Conservation (phyloP, 2,888 invertebrate genomes). For the Bibio marci region DNA sequence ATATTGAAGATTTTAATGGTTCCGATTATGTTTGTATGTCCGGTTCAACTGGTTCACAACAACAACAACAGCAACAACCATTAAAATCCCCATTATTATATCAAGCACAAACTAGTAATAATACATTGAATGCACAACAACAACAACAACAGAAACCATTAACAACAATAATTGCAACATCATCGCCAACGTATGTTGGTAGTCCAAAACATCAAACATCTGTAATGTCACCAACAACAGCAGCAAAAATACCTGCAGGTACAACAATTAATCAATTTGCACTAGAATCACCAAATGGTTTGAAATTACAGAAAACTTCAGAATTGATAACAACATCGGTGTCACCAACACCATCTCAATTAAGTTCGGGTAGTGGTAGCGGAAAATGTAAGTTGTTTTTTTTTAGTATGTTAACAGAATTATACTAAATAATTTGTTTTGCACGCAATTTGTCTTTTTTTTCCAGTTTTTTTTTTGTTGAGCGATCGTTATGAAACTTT, state of each 20-base stretch:
- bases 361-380: conserved; percentile 42
- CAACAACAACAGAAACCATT: not conserved
- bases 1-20: conserved; percentile 54
- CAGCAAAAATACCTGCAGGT: conserved; percentile 17
- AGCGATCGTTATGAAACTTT: not conserved
- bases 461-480: not conserved
- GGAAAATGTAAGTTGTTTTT: conserved; percentile 25
- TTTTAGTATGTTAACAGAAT: too few species aligned
- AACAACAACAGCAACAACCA: not conserved
- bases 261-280: conserved; percentile 15
- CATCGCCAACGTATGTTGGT: not conserved
- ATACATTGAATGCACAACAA: too few species aligned
- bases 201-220: conserved; percentile 4
- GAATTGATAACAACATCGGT: conserved; percentile 23
- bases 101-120: too few species aligned
- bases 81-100: too few species aligned
- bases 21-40: conserved; percentile 76
- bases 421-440: too few species aligned
- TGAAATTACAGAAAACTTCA: not conserved
- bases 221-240: conserved; percentile 3
- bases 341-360: conserved; percentile 48
- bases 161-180: not conserved
- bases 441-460: too few species aligned
- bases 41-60: conserved; percentile 35
- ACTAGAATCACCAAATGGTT: conserved; percentile 5